Percentiles rank a stretch among this genome's conserved stretches.
phyloP scores from a whole-genome alignment of 2,113 vertebrate genomes.

The Sphyrna mokarran region DNA sequence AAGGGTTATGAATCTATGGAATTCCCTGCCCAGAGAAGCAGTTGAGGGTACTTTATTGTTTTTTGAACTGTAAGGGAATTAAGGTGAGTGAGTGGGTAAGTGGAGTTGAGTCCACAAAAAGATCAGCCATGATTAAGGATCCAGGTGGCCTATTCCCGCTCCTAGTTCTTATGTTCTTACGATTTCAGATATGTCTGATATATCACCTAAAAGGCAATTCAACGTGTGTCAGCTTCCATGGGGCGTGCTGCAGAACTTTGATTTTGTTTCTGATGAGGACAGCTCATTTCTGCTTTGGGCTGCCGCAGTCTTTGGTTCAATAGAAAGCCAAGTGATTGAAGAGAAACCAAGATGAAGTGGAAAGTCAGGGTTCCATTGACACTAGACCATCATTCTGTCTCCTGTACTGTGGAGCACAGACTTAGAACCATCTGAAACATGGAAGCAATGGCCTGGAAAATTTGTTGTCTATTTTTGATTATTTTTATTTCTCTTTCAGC shows the following conservation, averaged over 20 bases:
- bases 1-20: too few species aligned
- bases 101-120: too few species aligned
- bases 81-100: too few species aligned
- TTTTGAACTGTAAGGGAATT: too few species aligned
- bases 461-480: background rate
- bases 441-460: background rate
- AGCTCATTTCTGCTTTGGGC: background rate
- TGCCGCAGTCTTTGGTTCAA: background rate
- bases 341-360: background rate
- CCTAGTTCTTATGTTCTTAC: too few species aligned
- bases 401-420: background rate
- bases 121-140: too few species aligned
- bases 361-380: background rate
- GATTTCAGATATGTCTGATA: background rate
- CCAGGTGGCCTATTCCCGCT: too few species aligned
- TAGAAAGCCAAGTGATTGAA: background rate
- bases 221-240: background rate
- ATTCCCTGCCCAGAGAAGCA: too few species aligned
- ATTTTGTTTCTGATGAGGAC: background rate
- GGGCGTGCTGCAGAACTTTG: background rate
- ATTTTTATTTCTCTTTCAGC: slow-evolving; percentile 54
- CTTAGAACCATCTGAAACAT: background rate
- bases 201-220: background rate
- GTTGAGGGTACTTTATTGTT: too few species aligned
- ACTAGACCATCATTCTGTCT: background rate